Base-by-base conservation (phyloP, 1,140 invertebrate species). In the Drosophila athabasca region DNA sequence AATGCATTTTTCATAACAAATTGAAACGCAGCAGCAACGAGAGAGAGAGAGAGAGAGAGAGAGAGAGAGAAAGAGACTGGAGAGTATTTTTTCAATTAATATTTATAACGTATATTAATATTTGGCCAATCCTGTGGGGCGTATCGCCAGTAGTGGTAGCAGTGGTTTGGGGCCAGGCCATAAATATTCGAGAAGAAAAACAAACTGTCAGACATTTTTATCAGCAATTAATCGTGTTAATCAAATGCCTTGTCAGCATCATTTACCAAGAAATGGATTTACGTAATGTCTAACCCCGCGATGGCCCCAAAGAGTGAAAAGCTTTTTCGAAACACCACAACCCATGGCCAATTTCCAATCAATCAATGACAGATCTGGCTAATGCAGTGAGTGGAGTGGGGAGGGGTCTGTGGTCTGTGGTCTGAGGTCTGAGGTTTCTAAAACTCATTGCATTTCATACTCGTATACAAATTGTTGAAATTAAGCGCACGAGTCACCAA, bases 191-290 rank as follows among this genome's bases (percentile, higher is more conserved):
- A 31, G 13, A 41, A 58, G 48, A 58, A 68, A 81, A 81, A 85
- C 82, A 85, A 88, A 82, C 84, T 79, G 83, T 88, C 71, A 83
- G 84, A 87, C 83, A 88, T 76, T 87, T 89, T 87, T 87, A 87
- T 87, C 83, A 83, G 84, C 83, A 87, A 87, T 87, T 87, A 87
- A 87, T 87, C 83, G 83, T 87, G 83, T 87, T 87, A 87, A 87
- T 88, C 83, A 87, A 87, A 87, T 87, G 83, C 84, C 83, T 87
- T 87, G 83, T 87, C 83, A 87, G 83, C 83, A 79, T 88, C 83
- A 88, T 83, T 87, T 87, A 87, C 79, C 71, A 68, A 65, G 67
- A 87, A 81, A 74, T 64, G 72, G 60, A 79, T 67, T 85, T 87
- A 85, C 78, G 82, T 82, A 85, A 59, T 77, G 66, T 57, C 44